Evolutionary conservation across 2,113 vertebrate species (phyloP).

Genomic region (Acrocephalus arundinaceus): DNA sequence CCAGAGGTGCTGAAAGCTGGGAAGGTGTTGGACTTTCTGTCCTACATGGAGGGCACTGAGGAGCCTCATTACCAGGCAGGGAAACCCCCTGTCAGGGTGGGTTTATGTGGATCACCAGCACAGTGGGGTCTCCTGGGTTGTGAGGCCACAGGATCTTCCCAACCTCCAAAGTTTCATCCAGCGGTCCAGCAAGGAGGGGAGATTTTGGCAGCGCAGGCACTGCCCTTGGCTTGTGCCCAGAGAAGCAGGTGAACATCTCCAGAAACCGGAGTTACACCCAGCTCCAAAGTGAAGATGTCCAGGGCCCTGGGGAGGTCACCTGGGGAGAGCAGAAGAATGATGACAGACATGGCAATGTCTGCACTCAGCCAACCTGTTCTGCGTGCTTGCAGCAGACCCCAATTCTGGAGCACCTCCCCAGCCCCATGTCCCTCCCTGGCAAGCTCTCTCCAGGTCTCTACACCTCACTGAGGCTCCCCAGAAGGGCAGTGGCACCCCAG

Average conservation of each 20-base stretch:
- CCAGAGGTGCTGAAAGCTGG: background rate
- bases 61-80: accelerated
- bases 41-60: background rate
- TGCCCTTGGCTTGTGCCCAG: background rate
- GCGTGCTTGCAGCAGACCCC: background rate
- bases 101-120: background rate
- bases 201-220: background rate
- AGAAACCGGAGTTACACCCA: background rate
- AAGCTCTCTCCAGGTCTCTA: background rate
- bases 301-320: background rate
- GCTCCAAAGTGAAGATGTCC: background rate
- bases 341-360: background rate
- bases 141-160: background rate
- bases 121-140: accelerated
- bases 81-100: accelerated
- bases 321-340: background rate
- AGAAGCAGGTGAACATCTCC: background rate
- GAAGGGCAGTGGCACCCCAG: background rate
- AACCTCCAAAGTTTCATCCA: background rate
- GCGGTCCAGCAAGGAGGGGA: accelerated
- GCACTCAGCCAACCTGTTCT: background rate
- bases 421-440: accelerated
- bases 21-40: background rate
- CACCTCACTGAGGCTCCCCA: background rate
- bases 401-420: background rate